phyloP scores from a whole-genome alignment of 1,140 invertebrate species.

The Heterodera carotae region DNA sequence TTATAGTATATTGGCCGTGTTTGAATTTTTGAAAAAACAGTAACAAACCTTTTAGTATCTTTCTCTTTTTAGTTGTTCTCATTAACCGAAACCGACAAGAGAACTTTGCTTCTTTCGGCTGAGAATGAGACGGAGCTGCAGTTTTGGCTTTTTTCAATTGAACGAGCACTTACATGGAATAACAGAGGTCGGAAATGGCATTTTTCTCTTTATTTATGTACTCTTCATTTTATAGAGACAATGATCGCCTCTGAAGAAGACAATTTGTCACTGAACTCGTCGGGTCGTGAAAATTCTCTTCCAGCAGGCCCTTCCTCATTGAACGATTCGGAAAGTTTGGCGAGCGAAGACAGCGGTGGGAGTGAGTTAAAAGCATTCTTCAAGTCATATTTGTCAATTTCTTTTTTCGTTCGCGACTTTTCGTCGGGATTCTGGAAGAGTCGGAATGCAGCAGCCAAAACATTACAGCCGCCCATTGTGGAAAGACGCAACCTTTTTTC shows the following conservation, averaged over 20 bases:
- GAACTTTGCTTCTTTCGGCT: slow-evolving; percentile 35
- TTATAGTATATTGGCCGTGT: no score
- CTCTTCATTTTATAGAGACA: not conserved
- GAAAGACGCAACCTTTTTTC: slow-evolving; percentile 49
- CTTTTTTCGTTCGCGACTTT: slow-evolving; percentile 38
- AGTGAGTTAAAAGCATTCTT: not conserved
- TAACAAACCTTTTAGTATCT: no score
- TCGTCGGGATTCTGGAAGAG: slow-evolving; percentile 31
- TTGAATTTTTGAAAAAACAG: no score
- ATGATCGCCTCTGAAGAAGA: slow-evolving; percentile 34
- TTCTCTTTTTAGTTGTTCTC: slow-evolving; percentile 1
- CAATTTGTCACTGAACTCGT: slow-evolving; percentile 33
- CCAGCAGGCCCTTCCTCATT: not conserved
- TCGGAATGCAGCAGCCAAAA: slow-evolving; percentile 48
- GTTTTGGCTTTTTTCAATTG: slow-evolving; percentile 45
- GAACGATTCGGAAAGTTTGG: slow-evolving; percentile 35
- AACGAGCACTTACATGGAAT: slow-evolving; percentile 41
- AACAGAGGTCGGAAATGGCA: slow-evolving; percentile 36
- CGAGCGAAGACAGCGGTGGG: slow-evolving; percentile 37
- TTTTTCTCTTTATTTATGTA: not conserved
- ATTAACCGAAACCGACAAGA: slow-evolving; percentile 33
- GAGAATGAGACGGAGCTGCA: slow-evolving; percentile 40
- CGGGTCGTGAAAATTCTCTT: slow-evolving; percentile 34
- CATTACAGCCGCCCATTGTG: slow-evolving; percentile 47
- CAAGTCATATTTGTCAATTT: not conserved